Percentiles rank a stretch among this genome's conserved stretches.
Evolutionary conservation across 2,113 vertebrate genomes (phyloP).

Genomic region (Dendropsophus ebraccatus): DNA sequence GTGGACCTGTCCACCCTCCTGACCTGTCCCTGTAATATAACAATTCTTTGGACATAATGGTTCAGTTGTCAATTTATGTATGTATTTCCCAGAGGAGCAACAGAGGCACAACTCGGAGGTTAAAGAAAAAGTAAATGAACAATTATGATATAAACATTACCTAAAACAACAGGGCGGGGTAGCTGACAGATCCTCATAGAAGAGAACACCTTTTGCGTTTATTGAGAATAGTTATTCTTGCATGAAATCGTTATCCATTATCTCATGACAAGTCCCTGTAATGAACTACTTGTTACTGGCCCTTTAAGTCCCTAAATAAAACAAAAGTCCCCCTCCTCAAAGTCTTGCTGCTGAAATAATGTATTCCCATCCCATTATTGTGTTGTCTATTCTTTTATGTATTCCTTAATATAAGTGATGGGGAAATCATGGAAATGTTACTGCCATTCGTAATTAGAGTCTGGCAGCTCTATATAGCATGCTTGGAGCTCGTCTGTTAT

Average conservation of each 20-base stretch:
- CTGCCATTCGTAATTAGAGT: too few species aligned
- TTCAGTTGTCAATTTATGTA: not conserved
- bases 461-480: too few species aligned
- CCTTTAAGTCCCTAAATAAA: not conserved
- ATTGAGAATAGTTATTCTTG: not conserved
- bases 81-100: not conserved
- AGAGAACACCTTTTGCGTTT: not conserved
- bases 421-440: not conserved
- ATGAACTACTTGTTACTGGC: not conserved
- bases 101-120: not conserved
- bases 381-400: slow-evolving; percentile 6
- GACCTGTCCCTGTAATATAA: too few species aligned
- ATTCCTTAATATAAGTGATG: not conserved
- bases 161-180: not conserved
- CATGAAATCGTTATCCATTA: not conserved
- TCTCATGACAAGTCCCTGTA: not conserved
- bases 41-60: too few species aligned
- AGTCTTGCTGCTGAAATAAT: not conserved
- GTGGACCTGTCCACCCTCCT: not conserved
- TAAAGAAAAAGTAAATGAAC: not conserved
- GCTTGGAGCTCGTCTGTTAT: too few species aligned
- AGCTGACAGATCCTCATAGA: not conserved
- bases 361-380: not conserved
- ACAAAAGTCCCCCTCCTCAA: too few species aligned
- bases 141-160: not conserved